A percentile compares a stretch with the other conserved stretches of the same genome.
phyloP scores from a whole-genome alignment of 2,888 invertebrate genomes.

The Drosophila lacicola region DNA sequence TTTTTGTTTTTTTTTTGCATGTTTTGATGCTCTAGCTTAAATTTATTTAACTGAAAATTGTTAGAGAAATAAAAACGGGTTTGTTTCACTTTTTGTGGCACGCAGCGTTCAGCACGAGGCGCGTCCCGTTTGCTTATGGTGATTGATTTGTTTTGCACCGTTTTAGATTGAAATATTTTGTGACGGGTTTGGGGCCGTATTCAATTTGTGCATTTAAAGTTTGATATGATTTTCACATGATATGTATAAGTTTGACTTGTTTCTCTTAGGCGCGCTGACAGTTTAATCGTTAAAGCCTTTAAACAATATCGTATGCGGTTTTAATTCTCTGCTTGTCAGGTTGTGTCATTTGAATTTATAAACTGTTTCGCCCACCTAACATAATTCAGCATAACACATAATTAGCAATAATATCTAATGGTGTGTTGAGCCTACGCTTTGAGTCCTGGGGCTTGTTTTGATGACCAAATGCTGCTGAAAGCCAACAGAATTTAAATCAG shows the following conservation, averaged over 20 bases:
- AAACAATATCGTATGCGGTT: neutral
- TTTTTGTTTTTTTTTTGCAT: slow-evolving; percentile 5
- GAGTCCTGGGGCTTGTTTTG: neutral
- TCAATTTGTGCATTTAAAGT: slow-evolving; percentile 8
- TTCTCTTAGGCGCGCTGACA: neutral
- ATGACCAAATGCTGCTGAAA: slow-evolving; percentile 17
- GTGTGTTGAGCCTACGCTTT: neutral
- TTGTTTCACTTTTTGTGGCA: slow-evolving; percentile 5
- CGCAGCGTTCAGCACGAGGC: neutral
- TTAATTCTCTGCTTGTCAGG: slow-evolving; percentile 3
- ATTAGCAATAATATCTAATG: slow-evolving; percentile 1
- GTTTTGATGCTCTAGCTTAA: slow-evolving; percentile 19
- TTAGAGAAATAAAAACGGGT: slow-evolving; percentile 6
- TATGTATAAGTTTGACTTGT: neutral
- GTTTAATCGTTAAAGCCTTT: neutral
- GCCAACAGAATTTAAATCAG: slow-evolving; percentile 44
- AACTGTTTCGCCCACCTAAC: no score
- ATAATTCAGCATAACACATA: neutral
- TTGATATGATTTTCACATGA: slow-evolving; percentile 1
- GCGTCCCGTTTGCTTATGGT: slow-evolving; percentile 39
- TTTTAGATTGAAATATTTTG: slow-evolving; percentile 8
- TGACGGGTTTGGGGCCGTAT: neutral
- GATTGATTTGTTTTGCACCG: slow-evolving; percentile 49
- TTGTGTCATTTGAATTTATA: neutral
- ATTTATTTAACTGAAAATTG: slow-evolving; percentile 26